These are phyloP conservation scores for Rhizomys pruinosus DNA, from an alignment of 2,113 vertebrate genomes.

Conservation along the genomic window DNA sequence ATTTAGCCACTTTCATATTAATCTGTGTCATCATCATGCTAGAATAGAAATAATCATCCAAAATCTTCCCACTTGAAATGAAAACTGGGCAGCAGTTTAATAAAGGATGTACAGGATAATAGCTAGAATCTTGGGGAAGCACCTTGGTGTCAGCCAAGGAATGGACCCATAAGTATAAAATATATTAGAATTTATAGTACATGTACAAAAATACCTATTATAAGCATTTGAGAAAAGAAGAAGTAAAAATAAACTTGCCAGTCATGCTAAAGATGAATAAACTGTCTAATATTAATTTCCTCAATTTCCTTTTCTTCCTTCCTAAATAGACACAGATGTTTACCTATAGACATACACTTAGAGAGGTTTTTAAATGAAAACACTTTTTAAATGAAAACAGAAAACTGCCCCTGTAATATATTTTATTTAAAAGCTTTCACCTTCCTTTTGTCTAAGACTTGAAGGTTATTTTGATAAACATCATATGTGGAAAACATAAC, in stretches of 20 bases:
- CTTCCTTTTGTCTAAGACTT: conserved; percentile 57
- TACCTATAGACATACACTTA: neutral
- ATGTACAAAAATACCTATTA: neutral
- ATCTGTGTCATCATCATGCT: neutral
- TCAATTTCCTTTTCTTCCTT: conserved; percentile 36
- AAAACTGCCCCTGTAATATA: neutral
- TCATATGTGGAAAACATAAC: conserved; percentile 58
- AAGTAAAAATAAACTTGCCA: conserved; percentile 19
- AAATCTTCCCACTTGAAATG: conserved; percentile 7
- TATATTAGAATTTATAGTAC: neutral
- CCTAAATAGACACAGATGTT: conserved; percentile 56
- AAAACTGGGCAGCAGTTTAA: conserved; percentile 40
- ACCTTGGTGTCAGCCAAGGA: neutral
- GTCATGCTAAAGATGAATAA: conserved; percentile 21
- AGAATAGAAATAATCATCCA: conserved; percentile 3
- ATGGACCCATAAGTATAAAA: neutral
- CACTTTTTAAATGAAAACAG: conserved; percentile 29
- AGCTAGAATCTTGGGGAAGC: neutral
- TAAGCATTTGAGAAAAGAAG: conserved; percentile 11
- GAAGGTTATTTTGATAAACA: conserved; percentile 20
- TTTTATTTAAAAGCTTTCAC: conserved; percentile 67
- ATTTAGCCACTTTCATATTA: neutral
- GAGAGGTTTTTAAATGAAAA: conserved; percentile 46
- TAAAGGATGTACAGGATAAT: neutral
- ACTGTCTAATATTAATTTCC: neutral